Evolutionary conservation across 2,113 vertebrate genomes (phyloP).

Genomic region (Ifrita kowaldi): DNA sequence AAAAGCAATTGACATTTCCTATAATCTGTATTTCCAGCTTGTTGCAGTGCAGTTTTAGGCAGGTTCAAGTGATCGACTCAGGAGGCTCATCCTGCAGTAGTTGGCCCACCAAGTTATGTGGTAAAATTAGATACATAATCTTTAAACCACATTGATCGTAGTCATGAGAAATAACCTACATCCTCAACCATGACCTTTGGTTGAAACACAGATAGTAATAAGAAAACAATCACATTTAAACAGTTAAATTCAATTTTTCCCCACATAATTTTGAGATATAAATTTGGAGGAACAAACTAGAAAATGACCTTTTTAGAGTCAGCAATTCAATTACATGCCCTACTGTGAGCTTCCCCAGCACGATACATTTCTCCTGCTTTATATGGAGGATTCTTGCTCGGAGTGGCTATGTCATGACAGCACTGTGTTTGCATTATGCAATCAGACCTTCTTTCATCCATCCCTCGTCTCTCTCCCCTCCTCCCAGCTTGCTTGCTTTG

Average conservation of each 20-base stretch:
- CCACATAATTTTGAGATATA: slow-evolving; percentile 54
- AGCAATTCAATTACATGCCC: slow-evolving; percentile 36
- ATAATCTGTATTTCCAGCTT: slow-evolving; percentile 70
- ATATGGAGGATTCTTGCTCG: not conserved
- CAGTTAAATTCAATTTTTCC: slow-evolving; percentile 50
- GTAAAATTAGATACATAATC: slow-evolving; percentile 68
- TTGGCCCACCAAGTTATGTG: slow-evolving; percentile 41
- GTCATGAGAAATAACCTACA: slow-evolving; percentile 61
- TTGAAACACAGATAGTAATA: slow-evolving; percentile 50
- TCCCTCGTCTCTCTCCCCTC: not conserved
- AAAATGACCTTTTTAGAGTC: slow-evolving; percentile 57
- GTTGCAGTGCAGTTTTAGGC: slow-evolving; percentile 69
- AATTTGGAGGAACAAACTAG: slow-evolving; percentile 57
- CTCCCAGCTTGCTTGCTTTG: slow-evolving; percentile 37
- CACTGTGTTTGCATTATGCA: slow-evolving; percentile 55
- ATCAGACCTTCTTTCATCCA: slow-evolving; percentile 55
- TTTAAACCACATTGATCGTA: slow-evolving; percentile 68
- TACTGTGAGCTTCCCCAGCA: slow-evolving; percentile 20
- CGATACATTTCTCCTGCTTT: not conserved
- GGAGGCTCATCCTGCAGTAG: slow-evolving; percentile 26
- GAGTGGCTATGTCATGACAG: slow-evolving; percentile 61
- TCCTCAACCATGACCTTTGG: slow-evolving; percentile 54
- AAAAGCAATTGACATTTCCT: slow-evolving; percentile 71
- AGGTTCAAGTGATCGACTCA: slow-evolving; percentile 60
- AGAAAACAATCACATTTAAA: slow-evolving; percentile 56